phyloP scores from a whole-genome alignment of 2,888 invertebrate genomes.

The Endotricha flammealis region DNA sequence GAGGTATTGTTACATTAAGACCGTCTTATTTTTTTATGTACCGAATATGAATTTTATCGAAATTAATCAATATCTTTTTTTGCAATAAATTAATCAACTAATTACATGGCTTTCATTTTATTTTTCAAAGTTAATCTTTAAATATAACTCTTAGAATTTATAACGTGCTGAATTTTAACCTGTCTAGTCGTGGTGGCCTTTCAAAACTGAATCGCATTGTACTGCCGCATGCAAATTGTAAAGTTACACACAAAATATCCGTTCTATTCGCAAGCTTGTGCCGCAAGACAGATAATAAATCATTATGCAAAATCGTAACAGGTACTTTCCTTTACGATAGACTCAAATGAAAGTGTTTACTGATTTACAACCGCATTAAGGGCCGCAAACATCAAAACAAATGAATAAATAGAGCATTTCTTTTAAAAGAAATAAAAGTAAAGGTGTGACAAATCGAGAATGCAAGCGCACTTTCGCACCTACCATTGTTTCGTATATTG shows the following conservation, averaged over 20 bases:
- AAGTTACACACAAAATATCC: too few species aligned
- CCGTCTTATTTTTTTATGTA: constrained; percentile 5
- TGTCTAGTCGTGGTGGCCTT: too few species aligned
- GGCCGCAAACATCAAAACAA: constrained; percentile 58
- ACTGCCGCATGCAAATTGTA: too few species aligned
- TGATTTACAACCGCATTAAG: constrained; percentile 62
- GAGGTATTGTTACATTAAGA: constrained; percentile 38
- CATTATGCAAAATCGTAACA: constrained; percentile 59
- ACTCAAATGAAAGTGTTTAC: constrained; percentile 56
- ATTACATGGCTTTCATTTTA: too few species aligned
- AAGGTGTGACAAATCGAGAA: constrained; percentile 55
- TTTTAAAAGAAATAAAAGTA: constrained; percentile 35
- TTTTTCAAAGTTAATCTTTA: too few species aligned
- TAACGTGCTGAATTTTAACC: too few species aligned
- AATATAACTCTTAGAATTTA: too few species aligned
- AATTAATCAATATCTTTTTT: too few species aligned
- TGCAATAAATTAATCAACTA: too few species aligned
- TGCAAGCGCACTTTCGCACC: constrained; percentile 53
- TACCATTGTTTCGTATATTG: constrained; percentile 30
- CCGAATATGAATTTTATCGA: too few species aligned
- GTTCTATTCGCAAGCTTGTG: not conserved
- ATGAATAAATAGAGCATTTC: constrained; percentile 18
- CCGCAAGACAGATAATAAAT: constrained; percentile 14
- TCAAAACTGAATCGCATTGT: too few species aligned
- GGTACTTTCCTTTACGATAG: constrained; percentile 49